Evolutionary conservation across 53 echinoderm and acorn worm genomes (phyloP).

Genomic region (Paracentrotus lividus): DNA sequence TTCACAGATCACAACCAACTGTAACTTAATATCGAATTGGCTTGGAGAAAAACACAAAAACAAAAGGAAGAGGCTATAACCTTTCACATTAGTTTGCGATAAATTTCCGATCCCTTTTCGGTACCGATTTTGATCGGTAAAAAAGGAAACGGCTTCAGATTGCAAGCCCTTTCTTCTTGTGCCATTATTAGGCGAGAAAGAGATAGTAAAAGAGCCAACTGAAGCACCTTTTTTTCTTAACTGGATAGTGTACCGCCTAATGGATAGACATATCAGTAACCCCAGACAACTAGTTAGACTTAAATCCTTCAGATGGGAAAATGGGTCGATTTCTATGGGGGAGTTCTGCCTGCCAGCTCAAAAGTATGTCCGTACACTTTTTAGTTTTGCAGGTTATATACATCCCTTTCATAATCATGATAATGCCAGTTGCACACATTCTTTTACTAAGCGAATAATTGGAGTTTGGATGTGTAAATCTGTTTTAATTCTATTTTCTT

Average conservation of each 20-base stretch:
- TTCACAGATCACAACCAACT: background rate
- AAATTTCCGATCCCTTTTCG: background rate
- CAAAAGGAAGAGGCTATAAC: background rate
- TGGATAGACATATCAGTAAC: slow-evolving; percentile 45
- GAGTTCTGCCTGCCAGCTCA: background rate
- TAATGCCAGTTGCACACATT: no score
- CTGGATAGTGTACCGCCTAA: slow-evolving; percentile 43
- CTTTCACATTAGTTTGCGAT: slow-evolving; percentile 2
- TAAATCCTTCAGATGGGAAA: background rate
- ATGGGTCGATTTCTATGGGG: background rate
- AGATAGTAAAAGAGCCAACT: background rate
- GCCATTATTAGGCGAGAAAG: background rate
- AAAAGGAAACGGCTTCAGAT: background rate
- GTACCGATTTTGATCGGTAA: background rate
- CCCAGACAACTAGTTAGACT: slow-evolving; percentile 42
- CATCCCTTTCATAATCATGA: no score
- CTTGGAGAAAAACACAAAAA: background rate
- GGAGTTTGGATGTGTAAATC: no score
- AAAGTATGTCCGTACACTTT: no score
- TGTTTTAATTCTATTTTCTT: no score
- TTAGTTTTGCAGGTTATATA: no score
- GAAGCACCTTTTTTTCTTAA: slow-evolving; percentile 16
- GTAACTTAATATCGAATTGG: background rate
- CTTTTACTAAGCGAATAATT: no score
- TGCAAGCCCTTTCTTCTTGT: background rate